Evolutionary conservation across 2,888 invertebrate species (phyloP).

Genomic region (Drosophila neoperkinsi): DNA sequence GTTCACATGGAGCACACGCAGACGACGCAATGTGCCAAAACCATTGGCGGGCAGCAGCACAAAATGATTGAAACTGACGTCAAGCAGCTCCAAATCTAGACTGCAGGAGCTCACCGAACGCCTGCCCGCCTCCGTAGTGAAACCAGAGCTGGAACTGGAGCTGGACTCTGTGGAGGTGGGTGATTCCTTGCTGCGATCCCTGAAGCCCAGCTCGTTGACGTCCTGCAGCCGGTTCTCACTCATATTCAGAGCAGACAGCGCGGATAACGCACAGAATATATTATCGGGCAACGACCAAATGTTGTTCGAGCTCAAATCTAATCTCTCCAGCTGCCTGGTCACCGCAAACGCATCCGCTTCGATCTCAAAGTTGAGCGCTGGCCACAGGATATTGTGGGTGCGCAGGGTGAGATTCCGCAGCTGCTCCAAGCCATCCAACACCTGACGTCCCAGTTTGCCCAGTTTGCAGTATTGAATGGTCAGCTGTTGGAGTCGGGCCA

Average conservation of each 20-base stretch:
- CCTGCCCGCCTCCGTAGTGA: constrained; percentile 56
- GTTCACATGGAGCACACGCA: constrained; percentile 93
- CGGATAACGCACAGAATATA: constrained; percentile 93
- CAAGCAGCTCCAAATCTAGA: constrained; percentile 92
- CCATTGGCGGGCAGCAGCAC: constrained; percentile 93
- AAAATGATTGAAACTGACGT: constrained; percentile 94
- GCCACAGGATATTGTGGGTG: constrained; percentile 94
- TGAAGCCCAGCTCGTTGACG: constrained; percentile 93
- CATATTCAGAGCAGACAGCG: constrained; percentile 92
- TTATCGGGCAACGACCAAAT: constrained; percentile 95
- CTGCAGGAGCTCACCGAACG: constrained; percentile 87
- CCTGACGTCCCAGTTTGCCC: constrained; percentile 92
- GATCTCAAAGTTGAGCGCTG: constrained; percentile 93
- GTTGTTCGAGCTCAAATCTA: constrained; percentile 95
- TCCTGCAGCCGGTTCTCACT: constrained; percentile 95
- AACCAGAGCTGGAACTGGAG: constrained; percentile 16
- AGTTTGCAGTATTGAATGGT: constrained; percentile 95
- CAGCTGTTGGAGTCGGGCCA: constrained; percentile 92
- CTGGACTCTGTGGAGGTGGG: constrained; percentile 60
- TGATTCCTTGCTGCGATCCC: constrained; percentile 86
- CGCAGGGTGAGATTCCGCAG: constrained; percentile 93
- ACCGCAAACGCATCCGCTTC: constrained; percentile 91
- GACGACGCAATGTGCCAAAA: constrained; percentile 91
- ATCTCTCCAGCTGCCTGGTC: constrained; percentile 91
- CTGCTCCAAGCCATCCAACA: constrained; percentile 92